phyloP scores from a whole-genome alignment of 1,140 invertebrate species.

The Drosophila jambulina region DNA sequence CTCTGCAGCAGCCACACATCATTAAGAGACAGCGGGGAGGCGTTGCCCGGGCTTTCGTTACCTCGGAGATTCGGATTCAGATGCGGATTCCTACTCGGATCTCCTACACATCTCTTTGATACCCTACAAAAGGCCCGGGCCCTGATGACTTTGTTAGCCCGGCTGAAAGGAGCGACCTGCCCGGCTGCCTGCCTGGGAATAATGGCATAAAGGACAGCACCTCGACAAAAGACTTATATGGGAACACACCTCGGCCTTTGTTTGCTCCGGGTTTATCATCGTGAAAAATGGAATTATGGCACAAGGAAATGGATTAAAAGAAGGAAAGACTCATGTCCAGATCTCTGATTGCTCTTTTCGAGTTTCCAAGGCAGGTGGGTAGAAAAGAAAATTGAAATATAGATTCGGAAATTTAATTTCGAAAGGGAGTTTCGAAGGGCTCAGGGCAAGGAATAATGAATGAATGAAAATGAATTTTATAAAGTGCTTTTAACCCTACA shows the following conservation, averaged over 20 bases:
- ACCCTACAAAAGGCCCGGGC: constrained; percentile 34
- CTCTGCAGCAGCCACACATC: constrained; percentile 80
- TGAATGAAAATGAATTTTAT: background rate
- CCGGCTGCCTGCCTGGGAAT: background rate
- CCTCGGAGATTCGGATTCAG: constrained; percentile 25
- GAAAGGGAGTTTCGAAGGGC: constrained; percentile 1
- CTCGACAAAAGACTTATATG: constrained; percentile 31
- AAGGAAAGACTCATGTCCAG: constrained; percentile 24
- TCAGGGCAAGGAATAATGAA: constrained; percentile 5
- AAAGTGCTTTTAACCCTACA: background rate
- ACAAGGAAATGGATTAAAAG: constrained; percentile 46
- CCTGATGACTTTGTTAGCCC: constrained; percentile 59
- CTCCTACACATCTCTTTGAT: constrained; percentile 40
- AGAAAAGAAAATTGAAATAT: constrained; percentile 28
- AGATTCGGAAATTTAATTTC: constrained; percentile 20
- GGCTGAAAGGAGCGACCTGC: constrained; percentile 17
- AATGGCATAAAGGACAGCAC: constrained; percentile 38
- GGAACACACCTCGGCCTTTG: constrained; percentile 43
- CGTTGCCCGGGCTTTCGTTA: constrained; percentile 57
- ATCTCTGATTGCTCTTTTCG: constrained; percentile 46
- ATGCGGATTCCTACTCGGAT: constrained; percentile 10
- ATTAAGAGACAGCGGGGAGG: constrained; percentile 75
- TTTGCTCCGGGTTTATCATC: constrained; percentile 24
- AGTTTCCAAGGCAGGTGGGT: background rate
- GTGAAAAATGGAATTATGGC: constrained; percentile 53